phyloP scores from a whole-genome alignment of 2,888 invertebrate genomes.

The Platerodrilus igneus region DNA sequence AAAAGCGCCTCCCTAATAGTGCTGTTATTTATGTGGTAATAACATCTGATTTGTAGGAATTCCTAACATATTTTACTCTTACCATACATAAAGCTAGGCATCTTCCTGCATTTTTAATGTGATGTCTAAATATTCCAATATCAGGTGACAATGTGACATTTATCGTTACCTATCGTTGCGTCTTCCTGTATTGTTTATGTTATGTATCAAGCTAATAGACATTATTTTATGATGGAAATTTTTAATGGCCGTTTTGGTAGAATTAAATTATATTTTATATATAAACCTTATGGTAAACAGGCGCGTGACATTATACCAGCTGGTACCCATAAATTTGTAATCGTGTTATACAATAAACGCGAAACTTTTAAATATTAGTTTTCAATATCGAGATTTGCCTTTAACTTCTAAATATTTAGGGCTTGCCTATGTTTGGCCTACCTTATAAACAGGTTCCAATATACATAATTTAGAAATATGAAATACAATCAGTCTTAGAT shows the following conservation, averaged over 20 bases:
- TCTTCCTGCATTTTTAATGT: constrained; percentile 24
- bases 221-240: constrained; percentile 8
- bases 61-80: constrained; percentile 35
- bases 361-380: too few relatives aligned
- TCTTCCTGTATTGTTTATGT: constrained; percentile 11
- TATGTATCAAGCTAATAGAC: constrained; percentile 12
- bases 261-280: too few relatives aligned
- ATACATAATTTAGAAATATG: too few relatives aligned
- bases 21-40: constrained; percentile 38
- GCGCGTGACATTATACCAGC: too few relatives aligned
- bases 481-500: too few relatives aligned
- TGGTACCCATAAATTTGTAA: too few relatives aligned
- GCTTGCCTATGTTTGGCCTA: too few relatives aligned
- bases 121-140: constrained; percentile 37
- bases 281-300: too few relatives aligned
- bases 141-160: constrained; percentile 36
- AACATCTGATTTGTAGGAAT: constrained; percentile 41
- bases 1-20: constrained; percentile 29
- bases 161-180: constrained; percentile 34
- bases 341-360: too few relatives aligned
- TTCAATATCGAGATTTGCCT: too few relatives aligned
- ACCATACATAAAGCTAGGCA: constrained; percentile 17
- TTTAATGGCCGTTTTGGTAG: constrained; percentile 9
- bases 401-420: too few relatives aligned
- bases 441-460: too few relatives aligned